Evolutionary conservation across 1,140 invertebrate genomes (phyloP), one percentile per base, ranked within the genome.

Genomic region (Drosophila grimshawi): DNA sequence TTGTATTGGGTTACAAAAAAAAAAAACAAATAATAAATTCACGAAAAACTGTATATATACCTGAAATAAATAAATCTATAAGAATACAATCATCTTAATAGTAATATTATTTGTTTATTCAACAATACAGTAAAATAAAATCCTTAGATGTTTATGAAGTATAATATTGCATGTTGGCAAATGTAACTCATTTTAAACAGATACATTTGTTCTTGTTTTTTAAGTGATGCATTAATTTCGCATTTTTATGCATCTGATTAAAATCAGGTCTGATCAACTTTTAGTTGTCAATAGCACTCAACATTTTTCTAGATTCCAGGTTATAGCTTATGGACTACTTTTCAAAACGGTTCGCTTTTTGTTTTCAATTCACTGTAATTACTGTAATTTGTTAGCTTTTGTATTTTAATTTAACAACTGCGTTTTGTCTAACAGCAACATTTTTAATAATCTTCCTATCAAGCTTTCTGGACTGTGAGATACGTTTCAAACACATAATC

Each of bases 291-390:
- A 19, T 19, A 1, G 19, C 19, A 19, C 19, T 19, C 19, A 19
- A 2, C n/a, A 4, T 43, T 2, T 65, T 57, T 57, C 30, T 71
- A 35, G 51, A 57, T 33, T 49, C 35, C 39, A 29, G 56, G 39
- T 56, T 45, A 8, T 6, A 10, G 46, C 45, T 27, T 52, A 39
- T 60, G 55, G 11, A 27, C 56, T 60, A 73, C 61, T 61, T 73
- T 19, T 43, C 30, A 48, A 41, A 73, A 73, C 61, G 29, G 41
- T 30, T 61, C 35, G 48, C 49, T 70, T 78, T 80, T 65, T 78
- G 48, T 86, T 86, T 78, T 60, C 66, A 78, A 78, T 81, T 86
- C 74, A 68, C 52, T 29, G 48, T 59, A 81, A 86, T 86, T 86
- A 72, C 70, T 32, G 57, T 41, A 80, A 78, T 78, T 86, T 51